phyloP scores from a whole-genome alignment of 2,797 vertebrate genomes.

The Allobates femoralis region DNA sequence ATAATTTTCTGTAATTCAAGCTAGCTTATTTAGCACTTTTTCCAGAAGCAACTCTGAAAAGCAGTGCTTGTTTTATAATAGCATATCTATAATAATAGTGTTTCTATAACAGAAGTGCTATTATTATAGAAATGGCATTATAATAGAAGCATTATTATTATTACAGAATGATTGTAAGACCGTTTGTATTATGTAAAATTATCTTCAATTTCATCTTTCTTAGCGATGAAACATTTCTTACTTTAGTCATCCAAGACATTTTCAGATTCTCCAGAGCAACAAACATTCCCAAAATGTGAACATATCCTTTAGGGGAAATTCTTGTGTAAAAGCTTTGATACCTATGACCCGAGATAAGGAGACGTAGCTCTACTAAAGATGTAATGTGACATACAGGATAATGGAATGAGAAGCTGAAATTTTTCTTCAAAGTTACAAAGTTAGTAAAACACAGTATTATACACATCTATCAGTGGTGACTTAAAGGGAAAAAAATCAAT shows the following conservation, averaged over 20 bases:
- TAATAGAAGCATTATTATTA: constrained; percentile 82
- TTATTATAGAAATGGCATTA: constrained; percentile 83
- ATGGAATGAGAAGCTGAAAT: constrained; percentile 51
- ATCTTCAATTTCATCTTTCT: constrained; percentile 75
- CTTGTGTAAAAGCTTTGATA: constrained; percentile 46
- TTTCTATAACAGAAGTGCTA: constrained; percentile 83
- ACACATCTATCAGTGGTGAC: constrained; percentile 64
- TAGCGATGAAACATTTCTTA: constrained; percentile 68
- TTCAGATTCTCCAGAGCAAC: constrained; percentile 57
- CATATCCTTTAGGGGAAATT: constrained; percentile 54
- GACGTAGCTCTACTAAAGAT: constrained; percentile 59
- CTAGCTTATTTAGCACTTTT: constrained; percentile 79
- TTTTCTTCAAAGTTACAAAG: constrained; percentile 62
- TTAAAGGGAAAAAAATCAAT: constrained; percentile 63
- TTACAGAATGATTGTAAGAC: constrained; percentile 76
- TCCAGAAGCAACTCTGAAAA: constrained; percentile 81
- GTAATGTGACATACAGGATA: constrained; percentile 58
- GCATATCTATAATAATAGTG: constrained; percentile 82
- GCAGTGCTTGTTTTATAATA: constrained; percentile 80
- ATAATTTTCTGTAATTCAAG: constrained; percentile 80
- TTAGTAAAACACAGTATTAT: constrained; percentile 59
- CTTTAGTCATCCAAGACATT: constrained; percentile 63
- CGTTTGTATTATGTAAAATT: constrained; percentile 76
- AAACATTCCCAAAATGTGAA: constrained; percentile 62
- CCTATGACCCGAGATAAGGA: constrained; percentile 56